Evolutionary conservation across 2,888 invertebrate species (phyloP).

Genomic region (Aethes cnicana): DNA sequence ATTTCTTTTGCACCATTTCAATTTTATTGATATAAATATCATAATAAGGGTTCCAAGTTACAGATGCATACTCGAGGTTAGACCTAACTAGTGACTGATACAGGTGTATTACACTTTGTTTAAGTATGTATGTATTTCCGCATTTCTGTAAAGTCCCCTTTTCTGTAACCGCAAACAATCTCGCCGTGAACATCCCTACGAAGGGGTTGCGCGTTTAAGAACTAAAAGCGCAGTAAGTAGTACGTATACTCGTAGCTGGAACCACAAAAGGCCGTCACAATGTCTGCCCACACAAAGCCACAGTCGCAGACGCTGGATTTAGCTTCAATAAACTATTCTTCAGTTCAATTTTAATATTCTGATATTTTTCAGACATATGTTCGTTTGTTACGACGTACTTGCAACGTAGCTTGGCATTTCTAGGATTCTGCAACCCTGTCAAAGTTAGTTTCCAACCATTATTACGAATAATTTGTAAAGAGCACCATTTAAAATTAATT

Average conservation of each 20-base stretch:
- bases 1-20: not conserved
- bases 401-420: no score
- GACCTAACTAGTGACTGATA: not conserved
- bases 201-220: conserved; percentile 54
- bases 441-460: no score
- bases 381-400: no score
- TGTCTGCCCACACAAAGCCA: conserved; percentile 54
- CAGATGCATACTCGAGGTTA: not conserved
- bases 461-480: no score
- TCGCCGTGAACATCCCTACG: conserved; percentile 35
- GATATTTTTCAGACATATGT: no score
- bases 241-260: conserved; percentile 51
- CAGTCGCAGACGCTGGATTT: conserved; percentile 42
- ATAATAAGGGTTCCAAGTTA: not conserved
- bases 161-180: conserved; percentile 30
- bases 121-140: no score
- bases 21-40: not conserved
- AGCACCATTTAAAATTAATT: no score
- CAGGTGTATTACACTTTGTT: not conserved
- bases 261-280: conserved; percentile 71
- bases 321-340: conserved; percentile 32
- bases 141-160: no score
- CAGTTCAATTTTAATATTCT: conserved; percentile 18
- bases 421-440: no score
- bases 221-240: conserved; percentile 69